These are phyloP conservation scores for Sylvicola cinctus DNA, from an alignment of 2,888 invertebrate genomes.

Conservation along the genomic window DNA sequence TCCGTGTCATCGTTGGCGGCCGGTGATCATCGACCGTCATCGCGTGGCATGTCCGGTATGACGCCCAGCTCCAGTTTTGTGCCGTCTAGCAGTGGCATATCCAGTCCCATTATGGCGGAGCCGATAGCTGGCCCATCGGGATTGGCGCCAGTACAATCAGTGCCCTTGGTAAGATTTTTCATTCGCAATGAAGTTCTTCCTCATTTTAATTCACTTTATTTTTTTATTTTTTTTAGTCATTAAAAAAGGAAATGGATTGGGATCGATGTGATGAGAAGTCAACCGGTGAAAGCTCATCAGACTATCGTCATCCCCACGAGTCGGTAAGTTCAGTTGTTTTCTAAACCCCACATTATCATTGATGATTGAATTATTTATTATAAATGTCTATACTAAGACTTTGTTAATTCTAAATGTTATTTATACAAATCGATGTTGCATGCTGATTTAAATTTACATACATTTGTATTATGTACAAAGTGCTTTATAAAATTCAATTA, in stretches of 20 bases:
- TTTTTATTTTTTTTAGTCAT: constrained; percentile 39
- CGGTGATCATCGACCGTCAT: constrained; percentile 9
- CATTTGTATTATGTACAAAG: too few species aligned
- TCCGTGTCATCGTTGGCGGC: constrained; percentile 8
- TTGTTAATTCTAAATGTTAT: too few species aligned
- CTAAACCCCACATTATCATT: too few species aligned
- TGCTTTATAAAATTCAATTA: too few species aligned
- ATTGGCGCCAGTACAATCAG: constrained; percentile 70
- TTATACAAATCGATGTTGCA: too few species aligned
- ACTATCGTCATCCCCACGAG: constrained; percentile 66
- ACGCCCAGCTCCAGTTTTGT: constrained; percentile 12
- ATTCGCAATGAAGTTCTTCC: background rate
- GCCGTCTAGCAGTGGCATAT: constrained; percentile 12
- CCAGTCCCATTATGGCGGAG: constrained; percentile 17
- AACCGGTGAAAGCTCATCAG: constrained; percentile 51
- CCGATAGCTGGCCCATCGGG: constrained; percentile 51
- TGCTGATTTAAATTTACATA: too few species aligned
- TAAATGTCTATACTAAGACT: too few species aligned
- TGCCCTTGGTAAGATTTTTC: constrained; percentile 51
- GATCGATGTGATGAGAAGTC: constrained; percentile 60
- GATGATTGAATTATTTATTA: too few species aligned
- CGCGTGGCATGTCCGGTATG: too few species aligned
- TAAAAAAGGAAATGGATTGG: constrained; percentile 81
- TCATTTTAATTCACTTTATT: constrained; percentile 1
- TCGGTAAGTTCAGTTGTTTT: constrained; percentile 63